Conservation (phyloP, 1,140 invertebrate species). For the Lordiphosa stackelbergi region DNA sequence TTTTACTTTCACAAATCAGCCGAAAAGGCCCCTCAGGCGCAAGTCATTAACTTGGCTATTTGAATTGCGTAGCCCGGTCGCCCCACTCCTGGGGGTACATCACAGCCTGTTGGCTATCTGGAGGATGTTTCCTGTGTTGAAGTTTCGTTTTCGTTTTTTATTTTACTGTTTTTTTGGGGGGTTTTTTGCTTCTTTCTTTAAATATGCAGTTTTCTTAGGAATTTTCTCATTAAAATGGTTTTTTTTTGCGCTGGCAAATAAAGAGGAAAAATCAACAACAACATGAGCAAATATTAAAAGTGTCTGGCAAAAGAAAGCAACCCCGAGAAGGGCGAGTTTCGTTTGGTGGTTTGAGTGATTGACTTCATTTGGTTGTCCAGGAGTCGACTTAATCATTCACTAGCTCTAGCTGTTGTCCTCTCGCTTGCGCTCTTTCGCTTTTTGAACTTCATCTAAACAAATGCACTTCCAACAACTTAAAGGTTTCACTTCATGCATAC, state of each 20-base stretch:
- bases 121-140: constrained; percentile 60
- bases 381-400: constrained; percentile 3
- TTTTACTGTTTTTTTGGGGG: constrained; percentile 1
- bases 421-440: neutral
- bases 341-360: constrained; percentile 59
- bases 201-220: constrained; percentile 73
- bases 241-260: constrained; percentile 25
- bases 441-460: constrained; percentile 60
- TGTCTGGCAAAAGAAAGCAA: constrained; percentile 54
- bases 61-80: constrained; percentile 42
- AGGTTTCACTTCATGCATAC: constrained; percentile 67
- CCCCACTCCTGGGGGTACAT: constrained; percentile 5
- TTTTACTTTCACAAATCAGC: constrained; percentile 65
- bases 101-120: constrained; percentile 4
- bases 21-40: constrained; percentile 55
- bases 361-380: constrained; percentile 39
- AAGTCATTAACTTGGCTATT: constrained; percentile 75
- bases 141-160: constrained; percentile 24
- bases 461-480: constrained; percentile 59
- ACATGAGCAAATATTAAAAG: constrained; percentile 68
- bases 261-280: constrained; percentile 54
- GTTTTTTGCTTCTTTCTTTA: constrained; percentile 50
- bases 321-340: constrained; percentile 37
- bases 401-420: neutral
- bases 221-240: constrained; percentile 69